phyloP scores from a whole-genome alignment of 2,113 vertebrate species.

The Ammodytes marinus region DNA sequence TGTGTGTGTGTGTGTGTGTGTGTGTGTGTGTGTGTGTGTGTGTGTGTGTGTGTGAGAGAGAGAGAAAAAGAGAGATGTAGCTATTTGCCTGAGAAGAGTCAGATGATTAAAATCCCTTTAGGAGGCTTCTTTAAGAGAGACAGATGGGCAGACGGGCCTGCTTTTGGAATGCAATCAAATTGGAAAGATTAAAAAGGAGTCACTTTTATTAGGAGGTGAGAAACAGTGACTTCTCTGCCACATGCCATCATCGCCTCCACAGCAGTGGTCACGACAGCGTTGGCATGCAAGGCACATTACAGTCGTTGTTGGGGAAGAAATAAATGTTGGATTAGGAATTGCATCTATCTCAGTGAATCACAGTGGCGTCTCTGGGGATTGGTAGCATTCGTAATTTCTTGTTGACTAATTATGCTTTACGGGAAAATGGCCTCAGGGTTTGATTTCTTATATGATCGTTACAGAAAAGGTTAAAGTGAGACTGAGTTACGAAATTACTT shows the following conservation, averaged over 20 bases:
- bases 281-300: slow-evolving; percentile 71
- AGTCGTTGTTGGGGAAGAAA: slow-evolving; percentile 68
- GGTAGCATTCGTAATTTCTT: slow-evolving; percentile 56
- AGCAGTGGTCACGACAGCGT: slow-evolving; percentile 76
- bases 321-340: slow-evolving; percentile 72
- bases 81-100: slow-evolving; percentile 80
- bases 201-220: slow-evolving; percentile 83
- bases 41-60: neutral
- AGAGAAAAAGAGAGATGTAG: slow-evolving; percentile 71
- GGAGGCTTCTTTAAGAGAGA: slow-evolving; percentile 84
- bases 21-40: neutral
- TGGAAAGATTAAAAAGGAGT: slow-evolving; percentile 81
- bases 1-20: neutral
- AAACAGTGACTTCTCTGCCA: slow-evolving; percentile 83
- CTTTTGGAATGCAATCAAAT: slow-evolving; percentile 83
- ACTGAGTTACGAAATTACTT: slow-evolving; percentile 12
- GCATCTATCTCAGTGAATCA: slow-evolving; percentile 62
- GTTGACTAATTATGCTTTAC: slow-evolving; percentile 33
- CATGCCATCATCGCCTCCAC: slow-evolving; percentile 79
- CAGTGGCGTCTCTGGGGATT: slow-evolving; percentile 55
- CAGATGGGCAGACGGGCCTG: slow-evolving; percentile 82
- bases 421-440: slow-evolving; percentile 5
- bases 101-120: slow-evolving; percentile 85
- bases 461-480: slow-evolving; percentile 23
- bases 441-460: slow-evolving; percentile 24